These are phyloP conservation scores for Diarsia dahlii DNA, from an alignment of 2,888 invertebrate species.

Conservation along the genomic window DNA sequence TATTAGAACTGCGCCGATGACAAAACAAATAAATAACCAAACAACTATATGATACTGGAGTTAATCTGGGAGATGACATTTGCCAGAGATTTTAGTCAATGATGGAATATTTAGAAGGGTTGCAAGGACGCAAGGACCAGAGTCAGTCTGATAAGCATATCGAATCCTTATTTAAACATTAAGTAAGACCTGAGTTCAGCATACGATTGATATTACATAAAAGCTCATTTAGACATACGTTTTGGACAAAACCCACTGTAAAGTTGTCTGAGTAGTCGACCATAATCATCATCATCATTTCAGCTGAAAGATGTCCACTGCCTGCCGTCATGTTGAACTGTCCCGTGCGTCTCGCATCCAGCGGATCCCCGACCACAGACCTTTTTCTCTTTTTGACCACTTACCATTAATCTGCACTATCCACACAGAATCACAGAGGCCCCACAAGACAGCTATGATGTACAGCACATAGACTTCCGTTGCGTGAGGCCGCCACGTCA, in stretches of 20 bases:
- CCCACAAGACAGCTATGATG: constrained; percentile 92
- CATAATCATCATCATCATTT: too few species aligned
- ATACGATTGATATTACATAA: too few species aligned
- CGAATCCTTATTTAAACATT: not conserved
- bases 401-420: constrained; percentile 92
- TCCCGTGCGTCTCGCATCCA: too few species aligned
- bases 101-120: too few species aligned
- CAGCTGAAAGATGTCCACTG: too few species aligned
- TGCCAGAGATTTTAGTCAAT: too few species aligned
- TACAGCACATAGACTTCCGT: constrained; percentile 88
- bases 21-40: not conserved
- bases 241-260: too few species aligned
- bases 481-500: constrained; percentile 91
- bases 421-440: constrained; percentile 92
- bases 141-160: not conserved
- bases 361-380: too few species aligned
- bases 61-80: not conserved
- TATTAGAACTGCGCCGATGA: not conserved
- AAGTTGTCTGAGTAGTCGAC: too few species aligned
- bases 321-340: too few species aligned
- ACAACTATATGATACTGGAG: not conserved
- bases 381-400: too few species aligned
- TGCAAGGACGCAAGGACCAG: not conserved
- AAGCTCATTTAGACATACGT: too few species aligned
- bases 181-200: not conserved